phyloP scores from a whole-genome alignment of 2,888 invertebrate genomes.

The Panzeria rudis region DNA sequence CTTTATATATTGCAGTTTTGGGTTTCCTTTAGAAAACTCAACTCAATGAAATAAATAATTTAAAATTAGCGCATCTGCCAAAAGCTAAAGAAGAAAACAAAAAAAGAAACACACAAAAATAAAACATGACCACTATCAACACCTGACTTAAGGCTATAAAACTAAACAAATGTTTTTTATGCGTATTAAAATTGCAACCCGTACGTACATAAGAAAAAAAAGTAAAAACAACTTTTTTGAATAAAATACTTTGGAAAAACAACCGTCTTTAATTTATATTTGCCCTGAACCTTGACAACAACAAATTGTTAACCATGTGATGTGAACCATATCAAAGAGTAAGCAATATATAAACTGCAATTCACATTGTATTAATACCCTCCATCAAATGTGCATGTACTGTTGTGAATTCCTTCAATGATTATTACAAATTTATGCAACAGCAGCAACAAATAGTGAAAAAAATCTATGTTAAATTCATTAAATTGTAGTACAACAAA shows the following conservation, averaged over 20 bases:
- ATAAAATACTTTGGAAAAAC: neutral
- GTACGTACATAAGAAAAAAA: neutral
- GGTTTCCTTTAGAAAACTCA: neutral
- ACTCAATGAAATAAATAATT: slow-evolving; percentile 26
- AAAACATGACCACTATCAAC: slow-evolving; percentile 29
- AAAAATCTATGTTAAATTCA: slow-evolving; percentile 66
- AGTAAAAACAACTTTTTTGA: neutral
- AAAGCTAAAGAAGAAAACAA: neutral
- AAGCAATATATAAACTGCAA: slow-evolving; percentile 25
- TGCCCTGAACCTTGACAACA: slow-evolving; percentile 39
- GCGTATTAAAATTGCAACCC: neutral
- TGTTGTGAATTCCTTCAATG: slow-evolving; percentile 17
- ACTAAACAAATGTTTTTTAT: neutral
- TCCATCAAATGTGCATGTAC: neutral
- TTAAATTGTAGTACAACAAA: slow-evolving; percentile 41
- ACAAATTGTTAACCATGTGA: slow-evolving; percentile 18
- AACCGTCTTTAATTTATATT: neutral
- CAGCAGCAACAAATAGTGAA: slow-evolving; percentile 18
- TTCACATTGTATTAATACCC: slow-evolving; percentile 47
- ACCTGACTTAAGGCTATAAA: slow-evolving; percentile 41
- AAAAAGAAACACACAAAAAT: neutral
- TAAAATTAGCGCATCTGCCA: slow-evolving; percentile 30
- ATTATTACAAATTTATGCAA: slow-evolving; percentile 27
- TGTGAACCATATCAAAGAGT: slow-evolving; percentile 34
- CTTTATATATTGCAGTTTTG: neutral